phyloP scores from a whole-genome alignment of 2,888 invertebrate genomes.

The Conomelus anceps region DNA sequence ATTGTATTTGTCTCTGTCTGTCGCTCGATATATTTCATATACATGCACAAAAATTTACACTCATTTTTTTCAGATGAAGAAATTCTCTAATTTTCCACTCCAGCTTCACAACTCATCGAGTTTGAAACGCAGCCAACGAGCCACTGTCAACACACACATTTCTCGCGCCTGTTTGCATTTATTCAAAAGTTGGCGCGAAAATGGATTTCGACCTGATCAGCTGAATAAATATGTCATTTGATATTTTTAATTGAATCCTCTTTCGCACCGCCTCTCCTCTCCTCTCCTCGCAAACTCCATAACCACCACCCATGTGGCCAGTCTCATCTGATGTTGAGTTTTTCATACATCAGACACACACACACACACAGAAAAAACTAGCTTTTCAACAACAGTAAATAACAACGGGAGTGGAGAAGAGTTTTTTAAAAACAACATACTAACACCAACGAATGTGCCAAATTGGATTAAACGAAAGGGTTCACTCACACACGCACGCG shows the following conservation, averaged over 20 bases:
- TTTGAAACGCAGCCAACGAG: not conserved
- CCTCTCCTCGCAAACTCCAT: too few species aligned
- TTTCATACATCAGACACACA: not conserved
- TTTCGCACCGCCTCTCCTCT: not conserved
- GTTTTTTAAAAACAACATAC: not conserved
- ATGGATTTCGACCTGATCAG: not conserved
- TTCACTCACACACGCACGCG: not conserved
- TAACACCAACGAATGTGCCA: not conserved
- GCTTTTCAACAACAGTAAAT: not conserved
- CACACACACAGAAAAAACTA: not conserved
- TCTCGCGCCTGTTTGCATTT: not conserved
- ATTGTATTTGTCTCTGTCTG: not conserved
- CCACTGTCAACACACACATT: not conserved
- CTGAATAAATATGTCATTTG: not conserved
- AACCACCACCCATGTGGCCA: not conserved
- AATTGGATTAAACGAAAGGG: not conserved
- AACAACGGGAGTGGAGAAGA: not conserved
- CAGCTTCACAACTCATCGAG: not conserved
- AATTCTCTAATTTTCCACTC: not conserved
- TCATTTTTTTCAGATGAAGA: not conserved
- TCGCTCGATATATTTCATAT: not conserved
- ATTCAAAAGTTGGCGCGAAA: not conserved
- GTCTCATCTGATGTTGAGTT: not conserved
- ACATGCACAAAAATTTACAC: not conserved
- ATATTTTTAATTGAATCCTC: not conserved